Percentiles rank a stretch among this genome's conserved stretches.
These are phyloP conservation scores for Ornithoptera alexandrae DNA, from an alignment of 2,888 invertebrate species.

Conservation along the genomic window DNA sequence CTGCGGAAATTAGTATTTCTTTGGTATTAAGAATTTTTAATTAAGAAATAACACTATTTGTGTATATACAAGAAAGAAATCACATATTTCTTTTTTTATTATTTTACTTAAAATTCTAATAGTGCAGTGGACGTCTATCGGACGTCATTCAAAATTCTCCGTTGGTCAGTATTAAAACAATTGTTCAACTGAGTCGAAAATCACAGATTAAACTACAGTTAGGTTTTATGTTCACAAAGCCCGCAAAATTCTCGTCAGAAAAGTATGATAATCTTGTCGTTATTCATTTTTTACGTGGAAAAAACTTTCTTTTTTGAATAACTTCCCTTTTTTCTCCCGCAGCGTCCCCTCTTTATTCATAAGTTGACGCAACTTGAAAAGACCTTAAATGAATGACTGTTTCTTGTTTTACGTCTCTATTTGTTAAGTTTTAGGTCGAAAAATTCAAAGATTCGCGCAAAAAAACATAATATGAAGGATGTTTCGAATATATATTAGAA, in stretches of 20 bases:
- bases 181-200: conserved; percentile 54
- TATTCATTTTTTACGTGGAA: conserved; percentile 61
- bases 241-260: conserved; percentile 72
- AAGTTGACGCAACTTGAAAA: conserved; percentile 73
- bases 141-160: conserved; percentile 38
- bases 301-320: conserved; percentile 71
- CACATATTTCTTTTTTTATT: no score
- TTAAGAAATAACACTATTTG: not conserved
- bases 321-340: conserved; percentile 66
- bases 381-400: conserved; percentile 78
- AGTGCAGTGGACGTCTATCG: no score
- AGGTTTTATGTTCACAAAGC: conserved; percentile 40
- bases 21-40: conserved; percentile 33
- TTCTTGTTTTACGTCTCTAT: conserved; percentile 79
- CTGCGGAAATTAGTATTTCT: conserved; percentile 50
- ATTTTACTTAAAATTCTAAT: no score
- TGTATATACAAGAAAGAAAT: no score
- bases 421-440: conserved; percentile 72
- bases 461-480: conserved; percentile 33
- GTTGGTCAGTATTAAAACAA: conserved; percentile 60
- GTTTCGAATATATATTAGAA: no score
- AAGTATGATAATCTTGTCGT: conserved; percentile 69
- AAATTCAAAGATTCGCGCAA: conserved; percentile 69
- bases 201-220: conserved; percentile 38
- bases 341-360: conserved; percentile 74